Evolutionary conservation across 2,113 vertebrate genomes (phyloP).

Genomic region (Limanda limanda): DNA sequence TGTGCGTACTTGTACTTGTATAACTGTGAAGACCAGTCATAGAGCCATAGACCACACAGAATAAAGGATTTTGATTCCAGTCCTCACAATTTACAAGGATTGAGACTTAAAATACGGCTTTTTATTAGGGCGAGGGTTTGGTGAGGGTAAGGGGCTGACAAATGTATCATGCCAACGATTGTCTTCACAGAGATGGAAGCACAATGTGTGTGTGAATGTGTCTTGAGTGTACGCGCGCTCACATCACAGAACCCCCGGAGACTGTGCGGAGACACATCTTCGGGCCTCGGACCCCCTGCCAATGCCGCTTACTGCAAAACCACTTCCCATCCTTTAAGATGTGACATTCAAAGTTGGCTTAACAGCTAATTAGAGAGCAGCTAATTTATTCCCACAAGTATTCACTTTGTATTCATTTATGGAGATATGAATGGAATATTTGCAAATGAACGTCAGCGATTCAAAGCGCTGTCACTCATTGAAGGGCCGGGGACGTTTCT

Average conservation of each 20-base stretch:
- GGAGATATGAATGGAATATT: slow-evolving; percentile 74
- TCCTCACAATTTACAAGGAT: neutral
- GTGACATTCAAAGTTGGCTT: slow-evolving; percentile 72
- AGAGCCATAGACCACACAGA: neutral
- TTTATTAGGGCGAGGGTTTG: neutral
- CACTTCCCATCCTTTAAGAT: slow-evolving; percentile 52
- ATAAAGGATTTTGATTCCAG: too few relatives aligned
- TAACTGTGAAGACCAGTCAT: neutral
- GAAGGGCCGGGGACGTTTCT: slow-evolving; percentile 43
- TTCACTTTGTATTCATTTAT: slow-evolving; percentile 79
- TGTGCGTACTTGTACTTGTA: slow-evolving; percentile 3
- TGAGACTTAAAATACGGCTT: neutral
- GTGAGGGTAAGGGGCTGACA: neutral
- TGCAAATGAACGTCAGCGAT: slow-evolving; percentile 56
- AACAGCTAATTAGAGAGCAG: slow-evolving; percentile 73
- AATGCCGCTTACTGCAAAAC: slow-evolving; percentile 45
- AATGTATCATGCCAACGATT: neutral
- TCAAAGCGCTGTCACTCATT: slow-evolving; percentile 63
- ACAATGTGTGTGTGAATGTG: neutral
- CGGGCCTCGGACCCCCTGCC: slow-evolving; percentile 27
- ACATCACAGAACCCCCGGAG: slow-evolving; percentile 19
- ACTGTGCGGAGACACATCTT: slow-evolving; percentile 22
- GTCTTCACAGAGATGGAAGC: neutral
- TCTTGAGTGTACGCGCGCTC: neutral
- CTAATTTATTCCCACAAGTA: slow-evolving; percentile 79